These are phyloP conservation scores for Platanista minor DNA, from an alignment of 2,113 vertebrate genomes.

Conservation along the genomic window DNA sequence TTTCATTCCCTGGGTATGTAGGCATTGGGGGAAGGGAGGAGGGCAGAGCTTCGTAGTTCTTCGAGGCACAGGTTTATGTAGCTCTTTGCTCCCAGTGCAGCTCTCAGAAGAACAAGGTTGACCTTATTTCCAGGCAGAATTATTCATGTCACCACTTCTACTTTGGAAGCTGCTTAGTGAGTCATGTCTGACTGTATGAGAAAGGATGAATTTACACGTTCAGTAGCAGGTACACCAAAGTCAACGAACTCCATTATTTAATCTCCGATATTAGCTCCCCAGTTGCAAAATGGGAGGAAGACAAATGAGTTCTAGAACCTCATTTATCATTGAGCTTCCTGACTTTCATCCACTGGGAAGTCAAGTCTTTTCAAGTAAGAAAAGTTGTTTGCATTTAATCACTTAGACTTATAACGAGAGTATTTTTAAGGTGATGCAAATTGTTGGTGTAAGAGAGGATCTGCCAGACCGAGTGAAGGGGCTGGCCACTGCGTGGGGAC, in stretches of 20 bases:
- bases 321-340: slow-evolving; percentile 50
- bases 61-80: slow-evolving; percentile 54
- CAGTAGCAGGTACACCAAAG: slow-evolving; percentile 56
- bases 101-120: slow-evolving; percentile 69
- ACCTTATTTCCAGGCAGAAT: slow-evolving; percentile 79
- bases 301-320: slow-evolving; percentile 49
- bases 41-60: slow-evolving; percentile 15
- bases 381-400: slow-evolving; percentile 36
- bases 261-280: slow-evolving; percentile 73
- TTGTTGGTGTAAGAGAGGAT: neutral
- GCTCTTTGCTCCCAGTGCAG: slow-evolving; percentile 60
- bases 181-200: slow-evolving; percentile 70
- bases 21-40: neutral
- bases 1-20: neutral
- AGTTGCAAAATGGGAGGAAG: slow-evolving; percentile 64
- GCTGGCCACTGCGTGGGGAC: neutral
- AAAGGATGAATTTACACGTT: slow-evolving; percentile 76
- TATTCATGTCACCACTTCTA: slow-evolving; percentile 76
- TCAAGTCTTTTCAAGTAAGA: slow-evolving; percentile 36
- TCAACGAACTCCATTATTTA: slow-evolving; percentile 70
- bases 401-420: neutral
- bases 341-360: slow-evolving; percentile 23
- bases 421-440: slow-evolving; percentile 5
- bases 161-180: slow-evolving; percentile 69
- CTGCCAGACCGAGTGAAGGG: neutral